A percentile compares a stretch with the other conserved stretches of the same genome.
Conservation (phyloP, 2,113 vertebrate species). For the Urocynchramus pylzowi region DNA sequence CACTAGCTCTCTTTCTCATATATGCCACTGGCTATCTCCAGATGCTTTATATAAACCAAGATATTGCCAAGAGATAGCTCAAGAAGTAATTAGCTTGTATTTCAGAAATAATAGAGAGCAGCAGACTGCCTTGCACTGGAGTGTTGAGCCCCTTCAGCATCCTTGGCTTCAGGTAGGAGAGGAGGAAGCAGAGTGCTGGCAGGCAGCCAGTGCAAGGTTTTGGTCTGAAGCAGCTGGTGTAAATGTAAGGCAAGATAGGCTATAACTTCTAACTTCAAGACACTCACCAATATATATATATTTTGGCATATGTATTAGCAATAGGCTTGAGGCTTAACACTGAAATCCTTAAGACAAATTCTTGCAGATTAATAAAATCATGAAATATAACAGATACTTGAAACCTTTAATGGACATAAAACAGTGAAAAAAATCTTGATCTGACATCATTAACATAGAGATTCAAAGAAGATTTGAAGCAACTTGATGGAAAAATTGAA, state of each 20-base stretch:
- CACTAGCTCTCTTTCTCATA: background rate
- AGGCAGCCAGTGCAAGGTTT: background rate
- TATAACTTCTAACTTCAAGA: background rate
- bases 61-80: background rate
- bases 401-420: background rate
- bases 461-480: background rate
- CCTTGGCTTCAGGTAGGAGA: background rate
- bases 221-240: background rate
- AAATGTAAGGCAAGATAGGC: background rate
- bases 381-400: background rate
- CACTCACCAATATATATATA: background rate
- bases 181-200: background rate
- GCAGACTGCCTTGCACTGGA: background rate
- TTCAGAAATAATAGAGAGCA: background rate
- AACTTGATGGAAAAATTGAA: background rate
- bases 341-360: background rate
- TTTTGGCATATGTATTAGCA: background rate
- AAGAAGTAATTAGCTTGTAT: background rate
- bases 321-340: background rate
- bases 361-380: slow-evolving; percentile 15
- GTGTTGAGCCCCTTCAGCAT: background rate
- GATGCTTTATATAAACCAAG: background rate
- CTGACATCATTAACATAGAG: background rate
- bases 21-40: background rate
- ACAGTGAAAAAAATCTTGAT: background rate